Evolutionary conservation across 2,113 vertebrate genomes (phyloP).

Genomic region (Formicarius rufipectus): DNA sequence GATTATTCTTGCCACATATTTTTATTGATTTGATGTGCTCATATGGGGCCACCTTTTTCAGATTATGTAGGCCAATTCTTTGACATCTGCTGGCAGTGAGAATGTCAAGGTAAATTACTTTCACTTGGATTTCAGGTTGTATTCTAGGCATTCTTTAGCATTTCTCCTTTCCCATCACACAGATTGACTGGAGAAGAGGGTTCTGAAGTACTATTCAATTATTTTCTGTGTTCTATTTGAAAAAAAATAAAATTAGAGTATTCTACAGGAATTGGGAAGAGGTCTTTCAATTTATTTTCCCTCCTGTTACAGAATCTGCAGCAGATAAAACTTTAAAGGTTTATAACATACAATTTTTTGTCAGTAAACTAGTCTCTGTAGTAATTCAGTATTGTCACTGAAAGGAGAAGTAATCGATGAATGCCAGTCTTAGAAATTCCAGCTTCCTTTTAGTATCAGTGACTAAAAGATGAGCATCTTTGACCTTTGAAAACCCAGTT

Average conservation of each 20-base stretch:
- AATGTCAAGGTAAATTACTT: neutral
- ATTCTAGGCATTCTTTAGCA: neutral
- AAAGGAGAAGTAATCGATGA: neutral
- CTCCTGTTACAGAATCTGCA: neutral
- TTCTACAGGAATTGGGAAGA: neutral
- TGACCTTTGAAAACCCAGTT: neutral
- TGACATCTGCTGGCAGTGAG: neutral
- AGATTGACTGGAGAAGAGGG: neutral
- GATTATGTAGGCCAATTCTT: neutral
- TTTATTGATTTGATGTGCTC: neutral
- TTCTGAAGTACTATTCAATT: neutral
- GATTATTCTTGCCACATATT: neutral
- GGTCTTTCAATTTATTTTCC: neutral
- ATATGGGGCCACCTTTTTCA: neutral
- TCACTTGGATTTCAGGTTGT: neutral
- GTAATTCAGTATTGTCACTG: neutral
- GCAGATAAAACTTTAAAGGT: neutral
- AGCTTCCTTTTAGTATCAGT: neutral
- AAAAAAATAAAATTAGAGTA: neutral
- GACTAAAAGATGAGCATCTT: neutral
- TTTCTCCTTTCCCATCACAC: neutral
- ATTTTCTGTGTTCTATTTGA: neutral
- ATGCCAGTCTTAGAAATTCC: neutral
- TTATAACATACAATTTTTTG: neutral
- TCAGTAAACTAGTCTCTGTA: neutral